These are phyloP conservation scores for Epiblema foenella DNA, from an alignment of 2,888 invertebrate genomes.

Conservation along the genomic window DNA sequence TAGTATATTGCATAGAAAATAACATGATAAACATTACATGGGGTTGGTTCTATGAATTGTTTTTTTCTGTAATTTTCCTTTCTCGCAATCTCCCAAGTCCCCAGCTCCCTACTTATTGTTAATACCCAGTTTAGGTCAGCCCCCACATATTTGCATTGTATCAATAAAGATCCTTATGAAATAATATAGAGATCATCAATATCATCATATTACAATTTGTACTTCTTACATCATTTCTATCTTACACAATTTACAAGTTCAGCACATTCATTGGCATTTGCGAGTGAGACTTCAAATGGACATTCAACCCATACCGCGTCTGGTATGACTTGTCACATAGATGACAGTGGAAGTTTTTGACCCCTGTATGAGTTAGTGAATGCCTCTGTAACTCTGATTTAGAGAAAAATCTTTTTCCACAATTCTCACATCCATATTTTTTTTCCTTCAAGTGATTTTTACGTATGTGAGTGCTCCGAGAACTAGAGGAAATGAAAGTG, in stretches of 20 bases:
- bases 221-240: constrained; percentile 9
- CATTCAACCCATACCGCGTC: constrained; percentile 78
- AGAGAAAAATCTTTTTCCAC: constrained; percentile 77
- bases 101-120: too few relatives aligned
- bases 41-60: not conserved
- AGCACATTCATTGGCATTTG: constrained; percentile 47
- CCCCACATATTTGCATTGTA: not conserved
- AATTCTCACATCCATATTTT: constrained; percentile 77
- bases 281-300: constrained; percentile 77
- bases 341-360: constrained; percentile 80
- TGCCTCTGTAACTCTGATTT: constrained; percentile 78
- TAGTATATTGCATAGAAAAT: not conserved
- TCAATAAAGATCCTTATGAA: not conserved
- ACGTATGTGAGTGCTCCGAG: constrained; percentile 75
- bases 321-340: constrained; percentile 80
- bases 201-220: constrained; percentile 10
- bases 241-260: constrained; percentile 28
- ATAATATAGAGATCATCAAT: not conserved
- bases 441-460: constrained; percentile 80
- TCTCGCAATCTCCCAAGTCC: not conserved
- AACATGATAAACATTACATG: not conserved
- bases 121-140: not conserved
- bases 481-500: constrained; percentile 78
- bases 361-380: constrained; percentile 77
- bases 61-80: not conserved